These are phyloP conservation scores for Cyanoderma ruficeps DNA, from an alignment of 2,113 vertebrate genomes.

Conservation along the genomic window DNA sequence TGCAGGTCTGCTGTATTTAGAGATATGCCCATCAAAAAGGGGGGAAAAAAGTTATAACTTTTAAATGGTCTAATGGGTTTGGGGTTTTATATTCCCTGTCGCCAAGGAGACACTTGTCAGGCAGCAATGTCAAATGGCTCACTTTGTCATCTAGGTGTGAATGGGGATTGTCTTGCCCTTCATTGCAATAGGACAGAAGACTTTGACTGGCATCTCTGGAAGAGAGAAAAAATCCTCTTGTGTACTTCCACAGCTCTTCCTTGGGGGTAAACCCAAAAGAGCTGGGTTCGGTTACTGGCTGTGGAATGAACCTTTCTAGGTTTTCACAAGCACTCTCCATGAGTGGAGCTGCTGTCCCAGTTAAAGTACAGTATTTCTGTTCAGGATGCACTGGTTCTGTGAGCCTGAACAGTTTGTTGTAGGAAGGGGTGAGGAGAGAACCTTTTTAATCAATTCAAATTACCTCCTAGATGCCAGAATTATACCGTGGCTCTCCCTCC, in stretches of 20 bases:
- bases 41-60: fast-evolving
- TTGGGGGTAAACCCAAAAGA: background rate
- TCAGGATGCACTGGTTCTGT: background rate
- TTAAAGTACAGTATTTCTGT: background rate
- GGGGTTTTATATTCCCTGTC: background rate
- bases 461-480: background rate
- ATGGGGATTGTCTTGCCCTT: background rate
- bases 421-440: background rate
- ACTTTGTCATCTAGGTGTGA: background rate
- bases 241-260: background rate
- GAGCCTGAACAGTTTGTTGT: background rate
- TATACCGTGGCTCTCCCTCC: background rate
- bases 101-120: background rate
- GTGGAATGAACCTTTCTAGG: background rate
- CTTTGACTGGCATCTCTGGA: background rate
- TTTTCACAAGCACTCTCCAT: background rate
- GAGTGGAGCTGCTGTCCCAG: background rate
- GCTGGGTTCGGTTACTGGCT: fast-evolving
- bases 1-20: background rate
- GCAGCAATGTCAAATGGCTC: background rate
- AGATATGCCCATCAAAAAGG: background rate
- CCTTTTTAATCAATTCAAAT: background rate
- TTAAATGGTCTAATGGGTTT: background rate
- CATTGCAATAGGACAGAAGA: background rate
- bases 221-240: background rate